Percentiles rank a stretch among this genome's conserved stretches.
phyloP scores from a whole-genome alignment of 2,888 invertebrate species.

The Dryadula phaetusa region DNA sequence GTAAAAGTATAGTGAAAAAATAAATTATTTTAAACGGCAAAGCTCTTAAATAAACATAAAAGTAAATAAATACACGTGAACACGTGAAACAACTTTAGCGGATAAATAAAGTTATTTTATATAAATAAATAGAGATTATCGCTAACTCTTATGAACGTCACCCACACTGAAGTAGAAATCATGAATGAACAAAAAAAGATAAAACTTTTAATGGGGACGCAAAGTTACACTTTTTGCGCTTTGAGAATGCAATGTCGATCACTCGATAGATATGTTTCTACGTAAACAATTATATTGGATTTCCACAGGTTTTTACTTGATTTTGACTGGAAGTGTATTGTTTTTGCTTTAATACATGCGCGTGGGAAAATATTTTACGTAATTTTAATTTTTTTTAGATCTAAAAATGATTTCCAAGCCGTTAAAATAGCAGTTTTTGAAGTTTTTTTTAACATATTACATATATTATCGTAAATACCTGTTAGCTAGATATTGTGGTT shows the following conservation, averaged over 20 bases:
- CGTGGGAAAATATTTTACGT: neutral
- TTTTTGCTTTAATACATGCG: neutral
- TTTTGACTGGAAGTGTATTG: neutral
- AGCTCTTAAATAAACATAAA: too few species aligned
- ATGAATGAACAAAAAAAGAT: constrained; percentile 45
- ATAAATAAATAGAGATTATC: neutral
- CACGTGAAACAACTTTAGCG: too few species aligned
- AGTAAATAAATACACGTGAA: too few species aligned
- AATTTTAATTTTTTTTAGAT: constrained; percentile 11
- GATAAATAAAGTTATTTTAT: neutral
- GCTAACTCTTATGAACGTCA: constrained; percentile 34
- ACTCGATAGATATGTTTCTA: constrained; percentile 32
- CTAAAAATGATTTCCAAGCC: neutral
- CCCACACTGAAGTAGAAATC: constrained; percentile 44
- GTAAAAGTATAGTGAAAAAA: too few species aligned
- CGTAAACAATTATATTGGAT: constrained; percentile 30
- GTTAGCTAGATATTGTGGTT: too few species aligned
- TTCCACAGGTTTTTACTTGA: constrained; percentile 10
- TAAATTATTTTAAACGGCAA: too few species aligned
- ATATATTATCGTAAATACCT: too few species aligned
- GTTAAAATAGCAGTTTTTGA: neutral
- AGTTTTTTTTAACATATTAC: too few species aligned
- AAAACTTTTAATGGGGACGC: constrained; percentile 36
- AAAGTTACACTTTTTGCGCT: constrained; percentile 42
- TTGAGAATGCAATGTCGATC: constrained; percentile 34